phyloP scores from a whole-genome alignment of 2,797 vertebrate genomes.

The Oryzias sinensis region DNA sequence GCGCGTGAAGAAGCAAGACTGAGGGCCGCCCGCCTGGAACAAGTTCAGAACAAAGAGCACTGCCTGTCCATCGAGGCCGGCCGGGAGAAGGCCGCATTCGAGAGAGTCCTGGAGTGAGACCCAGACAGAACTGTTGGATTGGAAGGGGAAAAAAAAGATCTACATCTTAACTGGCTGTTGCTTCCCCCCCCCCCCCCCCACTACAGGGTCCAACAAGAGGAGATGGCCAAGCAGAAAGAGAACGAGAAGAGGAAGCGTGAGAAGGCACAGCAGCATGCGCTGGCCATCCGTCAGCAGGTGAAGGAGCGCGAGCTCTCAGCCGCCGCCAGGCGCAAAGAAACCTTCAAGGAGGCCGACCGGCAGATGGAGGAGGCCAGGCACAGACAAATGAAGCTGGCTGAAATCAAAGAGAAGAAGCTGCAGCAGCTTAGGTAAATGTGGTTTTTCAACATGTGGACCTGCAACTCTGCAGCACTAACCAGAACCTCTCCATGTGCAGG shows the following conservation, averaged over 20 bases:
- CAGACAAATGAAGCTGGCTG: slow-evolving; percentile 71
- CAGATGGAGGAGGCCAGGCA: slow-evolving; percentile 75
- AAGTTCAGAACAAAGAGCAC: slow-evolving; percentile 82
- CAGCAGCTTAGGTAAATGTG: slow-evolving; percentile 83
- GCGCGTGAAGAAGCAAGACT: slow-evolving; percentile 66
- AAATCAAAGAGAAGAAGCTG: slow-evolving; percentile 84
- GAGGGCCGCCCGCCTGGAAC: slow-evolving; percentile 73
- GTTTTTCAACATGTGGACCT: neutral
- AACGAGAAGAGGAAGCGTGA: slow-evolving; percentile 55
- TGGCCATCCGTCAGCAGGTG: slow-evolving; percentile 81
- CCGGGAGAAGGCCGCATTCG: slow-evolving; percentile 81
- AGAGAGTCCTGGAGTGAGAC: slow-evolving; percentile 84
- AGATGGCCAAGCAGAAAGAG: slow-evolving; percentile 74
- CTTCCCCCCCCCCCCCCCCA: accelerated
- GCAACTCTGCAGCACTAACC: neutral
- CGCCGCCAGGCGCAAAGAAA: slow-evolving; percentile 56
- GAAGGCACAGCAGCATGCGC: slow-evolving; percentile 56
- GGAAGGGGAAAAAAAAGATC: accelerated
- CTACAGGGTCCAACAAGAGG: slow-evolving; percentile 78
- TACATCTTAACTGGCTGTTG: neutral
- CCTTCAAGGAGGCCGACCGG: slow-evolving; percentile 75
- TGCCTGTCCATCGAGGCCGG: slow-evolving; percentile 79
- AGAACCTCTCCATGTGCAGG: slow-evolving; percentile 62
- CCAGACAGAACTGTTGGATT: too few relatives aligned
- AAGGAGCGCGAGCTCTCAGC: slow-evolving; percentile 75